Base-by-base conservation (phyloP, 2,888 invertebrate genomes). In the Pandemis heparana region DNA sequence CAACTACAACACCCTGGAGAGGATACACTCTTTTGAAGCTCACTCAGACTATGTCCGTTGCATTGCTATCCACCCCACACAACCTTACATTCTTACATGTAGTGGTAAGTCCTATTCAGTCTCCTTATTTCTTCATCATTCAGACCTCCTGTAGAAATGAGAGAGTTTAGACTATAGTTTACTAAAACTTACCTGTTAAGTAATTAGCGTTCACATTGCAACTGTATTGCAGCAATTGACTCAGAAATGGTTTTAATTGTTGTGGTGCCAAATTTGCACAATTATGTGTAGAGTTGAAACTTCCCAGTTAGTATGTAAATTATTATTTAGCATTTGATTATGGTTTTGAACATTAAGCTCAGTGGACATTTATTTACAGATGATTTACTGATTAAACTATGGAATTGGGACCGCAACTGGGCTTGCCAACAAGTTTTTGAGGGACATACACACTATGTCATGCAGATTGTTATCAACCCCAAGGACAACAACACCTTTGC, bases 331-430 rank as follows among this genome's bases (percentile, higher is more conserved):
- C 9, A 1, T 3, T 9, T 8, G 23, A 32, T 32, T 32, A 32
- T 32, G 23, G 2, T 32, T 32, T 32, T 32, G 23, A 32, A 32
- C 23, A 32, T 32, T 32, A 32, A 32, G 23, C 23, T 38, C 39
- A 41, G 16, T 56, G 46, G n/a, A 0, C 0, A 23, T 7, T 53
- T 71, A 46, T 46, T 83, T 93, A 73, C 89, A 98, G 99, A 99
- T 95, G 99, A 99, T 86, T 98, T 99, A 97, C 94, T 98, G 71
- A 99, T 99, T 77, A 99, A 99, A 90, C 91, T 99, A 75, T 99
- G 99, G 99, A 99, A 99, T 90, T 99, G 99, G 99, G 99, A 99
- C 70, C 99, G 99, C 87, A 96, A 98, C 83, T 99, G 99, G 99
- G 96, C 97, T 0, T 98, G 99, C 83, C 99, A 99, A 87, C 99